Conservation (phyloP, 2,113 vertebrate genomes). For the Carollia perspicillata region DNA sequence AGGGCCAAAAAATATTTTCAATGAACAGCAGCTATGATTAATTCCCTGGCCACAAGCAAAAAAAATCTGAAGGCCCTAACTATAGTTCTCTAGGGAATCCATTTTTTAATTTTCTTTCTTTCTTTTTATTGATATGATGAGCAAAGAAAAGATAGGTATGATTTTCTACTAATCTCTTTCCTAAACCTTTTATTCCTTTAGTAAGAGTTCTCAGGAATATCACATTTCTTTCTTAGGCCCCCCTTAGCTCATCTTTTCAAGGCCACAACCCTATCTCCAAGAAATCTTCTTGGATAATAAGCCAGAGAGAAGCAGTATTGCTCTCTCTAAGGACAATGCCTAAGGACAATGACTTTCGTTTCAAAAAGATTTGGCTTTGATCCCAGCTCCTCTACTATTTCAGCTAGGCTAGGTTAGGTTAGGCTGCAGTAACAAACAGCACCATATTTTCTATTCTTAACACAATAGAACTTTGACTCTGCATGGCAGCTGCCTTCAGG, state of each 20-base stretch:
- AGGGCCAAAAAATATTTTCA: constrained; percentile 11
- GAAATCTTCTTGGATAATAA: background rate
- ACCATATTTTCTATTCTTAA: background rate
- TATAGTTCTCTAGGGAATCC: background rate
- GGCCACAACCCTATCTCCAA: background rate
- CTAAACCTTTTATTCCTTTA: background rate
- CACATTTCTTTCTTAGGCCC: background rate
- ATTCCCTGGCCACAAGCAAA: constrained; percentile 26
- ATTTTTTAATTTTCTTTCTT: background rate
- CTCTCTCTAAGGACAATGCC: too few relatives aligned
- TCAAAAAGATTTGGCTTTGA: background rate
- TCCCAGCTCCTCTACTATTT: background rate
- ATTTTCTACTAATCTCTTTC: background rate
- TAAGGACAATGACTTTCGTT: background rate
- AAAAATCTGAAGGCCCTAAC: background rate
- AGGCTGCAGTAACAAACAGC: background rate
- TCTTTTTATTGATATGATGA: background rate
- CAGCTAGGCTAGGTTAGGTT: background rate
- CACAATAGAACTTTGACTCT: background rate
- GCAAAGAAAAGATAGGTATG: constrained; percentile 19
- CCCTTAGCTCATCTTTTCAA: background rate
- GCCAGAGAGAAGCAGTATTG: background rate
- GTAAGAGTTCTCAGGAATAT: background rate
- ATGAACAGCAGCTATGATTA: background rate
- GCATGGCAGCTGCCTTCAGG: background rate